A percentile compares a stretch with the other conserved stretches of the same genome.
Evolutionary conservation across 2,113 vertebrate species (phyloP).

Genomic region (Tupaia tana): DNA sequence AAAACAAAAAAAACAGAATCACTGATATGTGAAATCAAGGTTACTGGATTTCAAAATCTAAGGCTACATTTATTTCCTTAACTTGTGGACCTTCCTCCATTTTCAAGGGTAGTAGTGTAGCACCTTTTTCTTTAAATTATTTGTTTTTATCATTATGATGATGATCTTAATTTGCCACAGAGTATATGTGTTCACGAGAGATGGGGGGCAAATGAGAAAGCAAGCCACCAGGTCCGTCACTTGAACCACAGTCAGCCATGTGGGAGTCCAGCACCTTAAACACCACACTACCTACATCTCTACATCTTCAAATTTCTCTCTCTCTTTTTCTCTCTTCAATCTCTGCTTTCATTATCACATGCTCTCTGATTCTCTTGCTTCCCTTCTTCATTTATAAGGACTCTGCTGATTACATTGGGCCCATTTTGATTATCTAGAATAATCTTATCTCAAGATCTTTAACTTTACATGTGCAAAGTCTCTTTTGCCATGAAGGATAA

Average conservation of each 20-base stretch:
- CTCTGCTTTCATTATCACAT: background rate
- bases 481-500: background rate
- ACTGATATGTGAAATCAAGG: background rate
- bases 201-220: too few species aligned
- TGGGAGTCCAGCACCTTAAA: too few species aligned
- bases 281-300: background rate
- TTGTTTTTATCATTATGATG: too few species aligned
- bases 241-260: too few species aligned
- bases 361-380: background rate
- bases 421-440: background rate
- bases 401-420: background rate
- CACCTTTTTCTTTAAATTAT: background rate
- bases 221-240: too few species aligned
- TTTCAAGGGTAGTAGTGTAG: background rate
- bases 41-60: conserved; percentile 43
- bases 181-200: too few species aligned
- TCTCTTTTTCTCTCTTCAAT: background rate
- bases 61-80: background rate
- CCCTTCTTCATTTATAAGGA: background rate
- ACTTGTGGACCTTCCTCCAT: background rate
- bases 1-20: conserved; percentile 8
- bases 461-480: background rate
- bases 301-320: background rate
- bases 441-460: background rate
- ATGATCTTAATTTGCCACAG: too few species aligned